Base-by-base conservation (phyloP, 2,888 invertebrate genomes). In the Eupithecia vulgata region DNA sequence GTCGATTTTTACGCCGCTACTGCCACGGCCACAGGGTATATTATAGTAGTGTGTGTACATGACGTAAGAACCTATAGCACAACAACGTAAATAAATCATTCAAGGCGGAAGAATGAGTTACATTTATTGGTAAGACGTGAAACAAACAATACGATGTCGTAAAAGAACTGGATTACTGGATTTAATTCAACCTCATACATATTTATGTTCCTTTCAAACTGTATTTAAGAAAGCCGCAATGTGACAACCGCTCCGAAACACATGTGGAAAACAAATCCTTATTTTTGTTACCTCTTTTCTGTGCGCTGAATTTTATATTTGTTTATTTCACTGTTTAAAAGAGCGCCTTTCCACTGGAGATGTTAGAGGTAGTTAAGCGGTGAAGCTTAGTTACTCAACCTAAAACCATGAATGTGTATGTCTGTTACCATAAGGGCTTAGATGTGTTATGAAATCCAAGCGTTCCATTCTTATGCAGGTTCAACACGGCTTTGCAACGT, bases 151-250 rank as follows among this genome's bases (percentile, higher is more conserved):
- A 84, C 82, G 81, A 83, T 83, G 80, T 84, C 83, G 85, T 86
- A 85, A 88, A 86, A 82, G 83, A 81, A 81, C 85, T 81, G 57
- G 21, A 57, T 57, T 57, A 80, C 82, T 81, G 86, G 84, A 83
- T 88, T 90, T 88, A 88, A 90, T 89, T 89, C 84, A 81, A 84
- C 85, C 86, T 87, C 88, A 88, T 90, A 90, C 88, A 91, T 89
- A 88, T 91, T 87, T 88, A 89, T 82, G 77, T 80, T 64, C n/a
- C 45, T 80, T 79, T 81, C 81, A 83, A 88, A 86, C 87, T 87
- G 85, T 87, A 84, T 85, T 86, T 82, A 83, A 88, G 82, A 81
- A 84, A 81, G 77, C 70, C 67, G 70, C 65, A 35, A 65, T 81
- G 81, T 87, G 88, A 88, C 88, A 88, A 84, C 87, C 82, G 82